A percentile compares a stretch with the other conserved stretches of the same genome.
phyloP scores from a whole-genome alignment of 2,888 invertebrate genomes.

The Hemicrepidius hirtus region DNA sequence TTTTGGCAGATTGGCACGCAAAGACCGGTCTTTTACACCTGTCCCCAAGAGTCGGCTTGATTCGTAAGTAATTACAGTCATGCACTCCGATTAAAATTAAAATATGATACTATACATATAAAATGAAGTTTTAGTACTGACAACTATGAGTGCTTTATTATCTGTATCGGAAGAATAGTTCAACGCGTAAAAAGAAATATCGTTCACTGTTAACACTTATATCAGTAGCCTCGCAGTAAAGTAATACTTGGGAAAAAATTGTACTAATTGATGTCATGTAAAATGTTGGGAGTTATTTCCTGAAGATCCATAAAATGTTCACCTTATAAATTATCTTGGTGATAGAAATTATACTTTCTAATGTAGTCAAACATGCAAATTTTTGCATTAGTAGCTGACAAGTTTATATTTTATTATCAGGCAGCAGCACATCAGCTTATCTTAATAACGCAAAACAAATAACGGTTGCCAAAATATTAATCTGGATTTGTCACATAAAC shows the following conservation, averaged over 20 bases:
- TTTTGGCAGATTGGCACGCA: constrained; percentile 60
- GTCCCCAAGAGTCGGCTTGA: constrained; percentile 54
- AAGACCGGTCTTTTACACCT: constrained; percentile 60
- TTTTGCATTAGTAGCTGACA: constrained; percentile 32
- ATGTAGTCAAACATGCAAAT: constrained; percentile 27
- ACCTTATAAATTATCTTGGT: constrained; percentile 23
- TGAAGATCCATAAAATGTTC: constrained; percentile 28
- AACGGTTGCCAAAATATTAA: constrained; percentile 10
- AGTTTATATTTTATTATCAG: constrained; percentile 24
- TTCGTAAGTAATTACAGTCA: constrained; percentile 47
- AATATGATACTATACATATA: constrained; percentile 36
- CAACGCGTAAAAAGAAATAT: background rate
- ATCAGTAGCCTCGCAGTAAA: background rate
- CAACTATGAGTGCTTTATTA: constrained; percentile 27
- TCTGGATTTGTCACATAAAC: constrained; percentile 1
- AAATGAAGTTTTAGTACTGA: constrained; percentile 26
- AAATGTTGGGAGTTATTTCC: constrained; percentile 26
- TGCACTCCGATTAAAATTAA: constrained; percentile 48
- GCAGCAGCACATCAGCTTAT: constrained; percentile 4
- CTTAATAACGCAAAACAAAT: background rate
- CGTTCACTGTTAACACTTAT: background rate
- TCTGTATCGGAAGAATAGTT: background rate
- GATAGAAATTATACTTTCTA: constrained; percentile 39
- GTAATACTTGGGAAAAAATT: background rate
- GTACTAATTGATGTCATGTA: constrained; percentile 38